These are phyloP conservation scores for Acleris cristana DNA, from an alignment of 2,888 invertebrate genomes.

Conservation along the genomic window DNA sequence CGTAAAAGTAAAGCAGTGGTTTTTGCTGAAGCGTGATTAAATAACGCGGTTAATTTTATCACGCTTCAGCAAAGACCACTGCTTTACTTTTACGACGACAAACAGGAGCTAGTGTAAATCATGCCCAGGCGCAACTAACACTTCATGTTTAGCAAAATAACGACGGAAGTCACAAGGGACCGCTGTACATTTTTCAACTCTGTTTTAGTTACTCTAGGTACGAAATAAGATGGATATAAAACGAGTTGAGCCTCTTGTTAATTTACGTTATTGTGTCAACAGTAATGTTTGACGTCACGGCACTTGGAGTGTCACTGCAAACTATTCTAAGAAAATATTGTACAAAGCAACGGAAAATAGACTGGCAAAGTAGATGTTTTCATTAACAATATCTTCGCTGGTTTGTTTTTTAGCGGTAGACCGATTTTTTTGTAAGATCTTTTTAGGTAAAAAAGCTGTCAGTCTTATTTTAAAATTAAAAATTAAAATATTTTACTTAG, in stretches of 20 bases:
- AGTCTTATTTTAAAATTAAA: no score
- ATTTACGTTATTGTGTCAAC: conserved; percentile 29
- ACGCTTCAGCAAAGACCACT: conserved; percentile 6
- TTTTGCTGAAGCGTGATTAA: no score
- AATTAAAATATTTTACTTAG: no score
- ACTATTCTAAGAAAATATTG: conserved; percentile 22
- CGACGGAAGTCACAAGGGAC: not conserved
- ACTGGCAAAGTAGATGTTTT: not conserved
- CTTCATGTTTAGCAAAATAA: conserved; percentile 29
- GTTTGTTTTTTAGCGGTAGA: not conserved
- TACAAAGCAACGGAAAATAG: conserved; percentile 10
- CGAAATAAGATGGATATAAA: not conserved
- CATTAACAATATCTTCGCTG: not conserved
- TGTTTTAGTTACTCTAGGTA: not conserved
- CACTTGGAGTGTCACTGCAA: conserved; percentile 13
- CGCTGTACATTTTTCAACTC: not conserved
- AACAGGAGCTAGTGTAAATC: conserved; percentile 23
- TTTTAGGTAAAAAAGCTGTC: no score
- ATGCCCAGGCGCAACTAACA: conserved; percentile 16
- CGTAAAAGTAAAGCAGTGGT: no score
- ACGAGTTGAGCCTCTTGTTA: not conserved
- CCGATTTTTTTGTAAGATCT: no score
- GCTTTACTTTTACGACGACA: conserved; percentile 20
- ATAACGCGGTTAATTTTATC: not conserved
- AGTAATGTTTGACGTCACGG: conserved; percentile 49